Base-by-base conservation (phyloP, 2,888 invertebrate species). In the Catocala nupta region DNA sequence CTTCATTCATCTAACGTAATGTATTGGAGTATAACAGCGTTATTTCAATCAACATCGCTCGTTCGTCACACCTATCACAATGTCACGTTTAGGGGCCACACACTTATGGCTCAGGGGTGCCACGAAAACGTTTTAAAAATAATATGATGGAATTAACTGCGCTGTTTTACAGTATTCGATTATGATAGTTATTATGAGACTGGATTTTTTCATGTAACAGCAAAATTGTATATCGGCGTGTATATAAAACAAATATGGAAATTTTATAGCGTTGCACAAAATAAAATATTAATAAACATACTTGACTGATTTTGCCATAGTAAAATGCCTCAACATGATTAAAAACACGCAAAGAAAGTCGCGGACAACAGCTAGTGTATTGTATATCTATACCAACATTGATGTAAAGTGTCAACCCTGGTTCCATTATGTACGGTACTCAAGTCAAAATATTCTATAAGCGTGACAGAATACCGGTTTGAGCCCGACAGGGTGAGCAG, bases 41-140 rank as follows among this genome's bases (percentile, higher is more conserved):
- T 76, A 56, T 72, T 76, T 76, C 78, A 75, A 76, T 76, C 76
- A 70, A 66, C 70, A 59, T 65, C 66, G 65, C 64, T 45, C 68
- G 56, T 78, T 76, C 65, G 76, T 56, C 76, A 78, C 76, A 70
- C 76, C 63, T 78, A 70, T 76, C 76, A 72, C 55, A 70, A 68
- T 72, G 76, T 66, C 76, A 68, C 61, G 68, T 78, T 76, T 78
- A 78, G 73, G 73, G 78, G 78, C 76, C 78, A 63, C 76, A 78
- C 75, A 63, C 55, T 75, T 51, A 61, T 59, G 52, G 36, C 8
- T 8, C 65, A 76, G 76, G 76, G 78, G 33, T 76, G 78, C 12
- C 70, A 36, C 34, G 9, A 9, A 12, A 50, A 39, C 2, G 9
- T 2, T 6, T 1, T 25, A 25, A 25, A 25, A 25, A 25, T 25